Evolutionary conservation across 2,113 vertebrate species (phyloP).

Genomic region (Furnarius figulus): DNA sequence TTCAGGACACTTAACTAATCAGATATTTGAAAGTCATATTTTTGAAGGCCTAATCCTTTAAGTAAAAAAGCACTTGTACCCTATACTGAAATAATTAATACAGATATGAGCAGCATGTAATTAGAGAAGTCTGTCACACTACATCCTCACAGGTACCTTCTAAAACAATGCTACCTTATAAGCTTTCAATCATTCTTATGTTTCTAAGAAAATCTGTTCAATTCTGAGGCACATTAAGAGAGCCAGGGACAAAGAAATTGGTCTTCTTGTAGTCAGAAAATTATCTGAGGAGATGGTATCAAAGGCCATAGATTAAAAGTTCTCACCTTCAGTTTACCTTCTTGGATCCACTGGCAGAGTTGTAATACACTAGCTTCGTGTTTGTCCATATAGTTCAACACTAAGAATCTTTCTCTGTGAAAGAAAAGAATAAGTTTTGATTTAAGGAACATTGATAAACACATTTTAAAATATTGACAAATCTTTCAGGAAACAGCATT

Average conservation of each 20-base stretch:
- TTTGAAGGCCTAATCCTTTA: neutral
- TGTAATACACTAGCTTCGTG: conserved; percentile 79
- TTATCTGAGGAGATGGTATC: neutral
- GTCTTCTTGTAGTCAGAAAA: neutral
- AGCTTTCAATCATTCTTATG: neutral
- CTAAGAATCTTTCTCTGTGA: conserved; percentile 87
- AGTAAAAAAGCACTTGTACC: neutral
- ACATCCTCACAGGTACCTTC: neutral
- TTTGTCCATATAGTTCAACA: conserved; percentile 87
- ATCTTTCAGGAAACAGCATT: neutral
- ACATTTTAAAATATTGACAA: neutral
- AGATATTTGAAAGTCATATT: neutral
- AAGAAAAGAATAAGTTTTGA: conserved; percentile 24
- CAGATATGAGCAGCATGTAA: neutral
- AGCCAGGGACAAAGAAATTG: neutral
- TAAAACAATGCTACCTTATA: neutral
- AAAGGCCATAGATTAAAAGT: neutral
- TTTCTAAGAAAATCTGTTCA: neutral
- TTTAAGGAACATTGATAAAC: neutral
- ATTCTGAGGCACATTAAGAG: neutral
- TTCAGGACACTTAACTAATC: neutral
- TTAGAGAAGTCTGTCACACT: neutral
- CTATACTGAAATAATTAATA: neutral
- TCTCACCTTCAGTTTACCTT: conserved; percentile 89
- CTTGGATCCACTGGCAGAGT: conserved; percentile 86